Base-by-base conservation (phyloP, 2,797 vertebrate genomes). In the Enteromius trimaculatus region DNA sequence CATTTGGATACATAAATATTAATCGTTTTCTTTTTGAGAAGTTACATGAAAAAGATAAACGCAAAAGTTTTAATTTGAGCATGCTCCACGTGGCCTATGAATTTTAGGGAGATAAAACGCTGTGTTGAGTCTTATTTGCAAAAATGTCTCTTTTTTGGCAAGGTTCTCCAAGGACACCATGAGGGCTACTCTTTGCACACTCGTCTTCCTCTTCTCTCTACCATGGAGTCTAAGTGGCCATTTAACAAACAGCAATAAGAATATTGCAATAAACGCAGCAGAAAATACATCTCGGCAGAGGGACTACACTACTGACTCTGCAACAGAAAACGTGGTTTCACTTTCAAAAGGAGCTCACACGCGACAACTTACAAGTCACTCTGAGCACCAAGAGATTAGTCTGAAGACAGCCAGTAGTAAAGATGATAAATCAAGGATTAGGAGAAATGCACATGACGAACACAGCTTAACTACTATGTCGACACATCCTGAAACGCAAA, bases 161-260 rank as follows among this genome's bases (percentile, higher is more conserved):
- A 76, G 55, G 39, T 64, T 82, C 26, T 62, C 7, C 62, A 64
- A 77, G 44, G 60, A 77, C 82, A 62, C 31, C 17, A 86, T 83
- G 69, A 87, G 60, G 79, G 77, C 34, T 85, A 85, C 2, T 55
- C 31, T 83, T 71, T 1, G 9, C 64, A 31, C 74, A 64, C 79
- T 89, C 0, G 2, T 82, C 23, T 70, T 92, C 6, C 23, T 90
- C 19, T 87, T 88, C 71, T 34, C 91, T 64, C 69, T 93, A 80
- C 51, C 77, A 65, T 64, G 90, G 82, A 87, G 51, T 39, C 64
- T 84, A 29, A 87, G 76, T 44, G 37, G 69, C 1, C 3, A 77
- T 14, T 60, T 82, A 31, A 88, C 89, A 17, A 69, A 17, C 51
- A 79, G 34, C 44, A 13, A 44, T 31, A 11, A 85, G 17, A 31